phyloP scores from a whole-genome alignment of 2,797 vertebrate genomes.

The Alosa sapidissima region DNA sequence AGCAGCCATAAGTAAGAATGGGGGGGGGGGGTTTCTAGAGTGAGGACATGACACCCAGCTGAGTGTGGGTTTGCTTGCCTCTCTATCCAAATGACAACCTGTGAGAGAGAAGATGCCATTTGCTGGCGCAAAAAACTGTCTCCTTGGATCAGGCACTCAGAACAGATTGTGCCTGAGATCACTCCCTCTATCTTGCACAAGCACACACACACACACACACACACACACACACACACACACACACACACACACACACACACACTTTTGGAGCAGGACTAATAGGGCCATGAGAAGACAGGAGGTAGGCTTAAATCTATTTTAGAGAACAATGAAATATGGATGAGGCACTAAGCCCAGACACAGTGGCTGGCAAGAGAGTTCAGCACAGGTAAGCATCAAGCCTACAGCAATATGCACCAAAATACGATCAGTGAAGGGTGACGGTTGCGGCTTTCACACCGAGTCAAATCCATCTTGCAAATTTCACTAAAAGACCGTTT shows the following conservation, averaged over 20 bases:
- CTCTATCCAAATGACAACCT: conserved; percentile 20
- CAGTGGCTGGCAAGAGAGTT: background rate
- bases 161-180: conserved; percentile 18
- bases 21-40: conserved; percentile 43
- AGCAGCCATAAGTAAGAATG: background rate
- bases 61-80: conserved; percentile 33
- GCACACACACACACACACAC: background rate
- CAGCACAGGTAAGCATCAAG: background rate
- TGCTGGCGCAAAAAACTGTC: background rate
- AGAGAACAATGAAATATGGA: conserved; percentile 5
- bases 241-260: conserved; percentile 16
- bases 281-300: background rate
- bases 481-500: background rate
- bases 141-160: conserved; percentile 9
- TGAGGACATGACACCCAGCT: conserved; percentile 40
- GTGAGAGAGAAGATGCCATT: conserved; percentile 7
- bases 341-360: background rate
- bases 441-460: background rate
- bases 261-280: background rate
- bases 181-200: background rate
- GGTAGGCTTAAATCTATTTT: conserved; percentile 9
- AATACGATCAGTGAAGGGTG: background rate
- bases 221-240: background rate
- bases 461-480: background rate
- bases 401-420: background rate